A percentile compares a stretch with the other conserved stretches of the same genome.
phyloP scores from a whole-genome alignment of 1,140 invertebrate species.

The Druon quercuslanigerum region DNA sequence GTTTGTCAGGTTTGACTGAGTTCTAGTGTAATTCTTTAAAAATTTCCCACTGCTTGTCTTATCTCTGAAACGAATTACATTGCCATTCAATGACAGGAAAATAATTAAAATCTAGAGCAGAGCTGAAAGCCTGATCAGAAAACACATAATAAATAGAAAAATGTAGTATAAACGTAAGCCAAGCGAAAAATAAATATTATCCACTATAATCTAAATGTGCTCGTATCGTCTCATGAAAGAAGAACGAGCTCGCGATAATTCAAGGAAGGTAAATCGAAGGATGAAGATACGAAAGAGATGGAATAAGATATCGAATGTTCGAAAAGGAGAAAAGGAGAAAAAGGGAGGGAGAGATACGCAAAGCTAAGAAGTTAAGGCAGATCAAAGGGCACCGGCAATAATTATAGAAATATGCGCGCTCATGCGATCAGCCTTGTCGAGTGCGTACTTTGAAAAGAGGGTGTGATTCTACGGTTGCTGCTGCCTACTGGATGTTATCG shows the following conservation, averaged over 20 bases:
- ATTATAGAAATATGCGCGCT: conserved; percentile 74
- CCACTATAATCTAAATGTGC: too few relatives aligned
- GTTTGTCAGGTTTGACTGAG: too few relatives aligned
- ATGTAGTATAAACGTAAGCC: too few relatives aligned
- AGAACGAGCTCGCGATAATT: conserved; percentile 31
- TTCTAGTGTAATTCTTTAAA: too few relatives aligned
- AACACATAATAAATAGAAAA: too few relatives aligned
- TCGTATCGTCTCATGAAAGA: not conserved
- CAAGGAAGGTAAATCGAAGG: conserved; percentile 31
- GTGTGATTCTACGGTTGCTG: conserved; percentile 46
- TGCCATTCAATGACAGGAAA: too few relatives aligned
- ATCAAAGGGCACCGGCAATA: conserved; percentile 73
- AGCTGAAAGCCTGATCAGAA: too few relatives aligned
- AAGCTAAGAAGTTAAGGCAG: conserved; percentile 52
- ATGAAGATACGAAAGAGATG: conserved; percentile 41
- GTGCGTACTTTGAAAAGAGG: conserved; percentile 54
- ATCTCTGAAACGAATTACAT: too few relatives aligned
- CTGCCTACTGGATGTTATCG: conserved; percentile 62
- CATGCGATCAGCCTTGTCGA: conserved; percentile 62
- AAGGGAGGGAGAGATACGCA: conserved; percentile 43
- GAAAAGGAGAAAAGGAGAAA: conserved; percentile 42
- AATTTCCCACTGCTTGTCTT: too few relatives aligned
- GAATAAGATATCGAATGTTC: conserved; percentile 42
- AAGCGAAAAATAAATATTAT: too few relatives aligned
- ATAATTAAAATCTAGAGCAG: too few relatives aligned